Evolutionary conservation across 2,888 invertebrate species (phyloP).

Genomic region (Drosophila putrida): DNA sequence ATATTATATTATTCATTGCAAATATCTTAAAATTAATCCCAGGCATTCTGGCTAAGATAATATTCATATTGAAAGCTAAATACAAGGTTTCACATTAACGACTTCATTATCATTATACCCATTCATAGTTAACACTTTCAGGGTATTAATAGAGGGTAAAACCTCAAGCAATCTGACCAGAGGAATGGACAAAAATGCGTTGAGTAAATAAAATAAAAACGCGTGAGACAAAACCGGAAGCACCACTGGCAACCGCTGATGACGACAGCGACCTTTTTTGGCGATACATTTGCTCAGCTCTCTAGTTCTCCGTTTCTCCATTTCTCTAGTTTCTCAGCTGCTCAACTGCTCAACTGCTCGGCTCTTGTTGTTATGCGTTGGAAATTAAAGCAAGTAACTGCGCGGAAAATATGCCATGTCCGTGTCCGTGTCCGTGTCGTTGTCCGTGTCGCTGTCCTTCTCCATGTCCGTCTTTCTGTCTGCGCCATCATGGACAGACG

Average conservation of each 20-base stretch:
- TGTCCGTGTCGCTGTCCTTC: neutral
- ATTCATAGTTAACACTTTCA: neutral
- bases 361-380: slow-evolving; percentile 21
- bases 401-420: slow-evolving; percentile 75
- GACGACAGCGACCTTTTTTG: slow-evolving; percentile 54
- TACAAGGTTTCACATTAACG: neutral
- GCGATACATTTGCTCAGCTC: slow-evolving; percentile 24
- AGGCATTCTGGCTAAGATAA: too few species aligned
- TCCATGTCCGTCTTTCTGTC: neutral
- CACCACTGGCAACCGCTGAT: slow-evolving; percentile 30
- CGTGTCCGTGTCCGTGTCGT: slow-evolving; percentile 36
- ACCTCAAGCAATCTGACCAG: slow-evolving; percentile 54
- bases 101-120: neutral
- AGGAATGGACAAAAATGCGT: slow-evolving; percentile 57
- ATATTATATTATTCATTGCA: too few species aligned
- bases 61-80: neutral
- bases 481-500: neutral
- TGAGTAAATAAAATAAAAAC: slow-evolving; percentile 63
- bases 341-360: slow-evolving; percentile 22
- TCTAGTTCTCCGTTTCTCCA: neutral
- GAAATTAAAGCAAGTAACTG: slow-evolving; percentile 76
- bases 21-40: too few species aligned
- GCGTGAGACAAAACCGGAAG: slow-evolving; percentile 62
- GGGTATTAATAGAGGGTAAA: slow-evolving; percentile 16
- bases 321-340: neutral